Evolutionary conservation across 1,140 invertebrate genomes (phyloP), one percentile per base, ranked within the genome.

Genomic region (Meloidogyne floridensis): DNA sequence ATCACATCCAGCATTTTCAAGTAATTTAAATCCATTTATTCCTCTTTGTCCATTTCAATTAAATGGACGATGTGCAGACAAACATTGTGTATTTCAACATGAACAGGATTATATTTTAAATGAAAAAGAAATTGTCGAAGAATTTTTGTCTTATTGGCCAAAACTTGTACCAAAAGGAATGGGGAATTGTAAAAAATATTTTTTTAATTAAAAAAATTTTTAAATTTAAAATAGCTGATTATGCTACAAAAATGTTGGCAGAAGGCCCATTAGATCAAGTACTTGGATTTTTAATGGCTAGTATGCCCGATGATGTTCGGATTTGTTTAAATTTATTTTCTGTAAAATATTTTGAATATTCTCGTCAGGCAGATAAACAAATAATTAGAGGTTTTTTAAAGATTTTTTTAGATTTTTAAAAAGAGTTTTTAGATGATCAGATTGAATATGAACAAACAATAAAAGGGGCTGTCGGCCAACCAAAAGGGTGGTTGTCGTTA

Each of bases 21-120:
- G 59, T 65, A 15, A 65, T 65, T 65, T 65, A 65, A 65, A 65
- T 65, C 59, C 59, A 65, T 65, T 65, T 65, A 65, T n/a, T 1
- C 59, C 59, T 65, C n/a, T 65, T 6, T 65, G 59, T 1, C 59
- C 59, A 6, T 65, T 65, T 65, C 59, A 65, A 65, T n/a, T 65
- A 65, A 65, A 65, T 65, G 59, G 59, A 65, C 59, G 10, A 0
- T 65, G 59, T 65, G 59, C 59, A n/a, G 59, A 65, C 7, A 65
- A 65, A n/a, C 15, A 65, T n/a, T 65, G 59, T 65, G n/a, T 65
- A n/a, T 65, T 65, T 18, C 59, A 65, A 65, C 59, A 65, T 6
- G 59, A 65, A 65, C 59, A 65, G 18, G 59, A 65, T 65, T 65
- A 65, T 65, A 65, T 65, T 65, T n/a, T 13, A n/a, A 65, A n/a